Base-by-base conservation (phyloP, 2,888 invertebrate genomes). In the Nebria salina region DNA sequence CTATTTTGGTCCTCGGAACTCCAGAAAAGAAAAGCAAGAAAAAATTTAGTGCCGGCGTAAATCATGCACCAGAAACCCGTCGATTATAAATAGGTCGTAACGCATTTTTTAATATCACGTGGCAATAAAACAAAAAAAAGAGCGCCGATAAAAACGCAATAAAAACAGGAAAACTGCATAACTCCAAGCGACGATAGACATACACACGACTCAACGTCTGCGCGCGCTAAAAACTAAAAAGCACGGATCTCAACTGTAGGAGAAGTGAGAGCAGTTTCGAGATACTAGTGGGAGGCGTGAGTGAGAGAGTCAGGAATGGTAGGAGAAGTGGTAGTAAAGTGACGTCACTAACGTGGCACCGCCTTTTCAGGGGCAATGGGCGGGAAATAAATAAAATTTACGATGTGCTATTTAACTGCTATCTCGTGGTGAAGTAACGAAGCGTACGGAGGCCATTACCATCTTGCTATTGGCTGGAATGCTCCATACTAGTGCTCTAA, bases 391-490 rank as follows among this genome's bases (percentile, higher is more conserved):
- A 88, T 87, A 86, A 88, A 89, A 89, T 89, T 90, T 90, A 90
- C 86, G 89, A 89, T 85, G 89, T 90, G 89, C 89, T 88, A 89
- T 89, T 88, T 89, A 89, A 89, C 87, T 88, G 91, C 89, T 91
- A 91, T 91, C 91, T 91, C 90, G 89, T 89, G 90, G 90, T 88
- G 87, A 87, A 87, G 87, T 87, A 87, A 87, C 87, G 89, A 89
- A 89, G 87, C 88, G 87, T 88, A 87, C 88, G 90, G 91, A 90
- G 90, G 91, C 91, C 91, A 91, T 91, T 91, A 91, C 91, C 89
- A 88, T 88, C 86, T 87, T 88, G 90, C 90, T 89, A 91, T 91
- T 91, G 91, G 91, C 89, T 89, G 88, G 86, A 84, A 83, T 82
- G 77, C 81, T 41, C 64, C 20, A 20, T 43, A 41, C 72, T 77